phyloP scores from a whole-genome alignment of 2,797 vertebrate genomes.

The Sebastes iracundus region DNA sequence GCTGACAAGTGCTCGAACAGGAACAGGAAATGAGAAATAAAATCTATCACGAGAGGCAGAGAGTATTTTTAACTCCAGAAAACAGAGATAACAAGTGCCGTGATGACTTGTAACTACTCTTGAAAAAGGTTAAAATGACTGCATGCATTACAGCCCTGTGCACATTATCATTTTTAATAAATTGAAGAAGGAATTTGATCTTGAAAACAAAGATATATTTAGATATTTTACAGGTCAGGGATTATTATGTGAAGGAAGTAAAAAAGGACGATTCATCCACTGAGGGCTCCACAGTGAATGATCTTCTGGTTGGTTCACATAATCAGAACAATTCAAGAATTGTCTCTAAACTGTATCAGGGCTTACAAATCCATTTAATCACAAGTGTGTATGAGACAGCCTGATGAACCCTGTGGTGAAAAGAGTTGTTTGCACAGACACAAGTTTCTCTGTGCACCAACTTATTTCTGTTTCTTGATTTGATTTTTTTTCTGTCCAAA shows the following conservation, averaged over 20 bases:
- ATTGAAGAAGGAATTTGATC: not conserved
- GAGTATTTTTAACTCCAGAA: not conserved
- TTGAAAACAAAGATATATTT: not conserved
- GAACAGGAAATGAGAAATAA: constrained; percentile 29
- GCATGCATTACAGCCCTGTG: not conserved
- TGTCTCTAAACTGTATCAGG: not conserved
- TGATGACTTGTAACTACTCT: not conserved
- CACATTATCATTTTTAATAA: not conserved
- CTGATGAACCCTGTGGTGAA: not conserved
- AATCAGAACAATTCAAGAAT: not conserved
- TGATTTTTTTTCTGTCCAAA: too few relatives aligned
- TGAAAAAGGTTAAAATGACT: not conserved
- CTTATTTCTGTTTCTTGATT: not conserved
- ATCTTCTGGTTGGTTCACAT: not conserved
- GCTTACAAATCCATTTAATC: not conserved
- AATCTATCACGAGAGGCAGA: not conserved
- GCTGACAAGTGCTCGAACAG: not conserved
- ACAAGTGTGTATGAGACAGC: not conserved
- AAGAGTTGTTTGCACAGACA: not conserved
- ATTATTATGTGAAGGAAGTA: not conserved
- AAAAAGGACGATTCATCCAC: not conserved
- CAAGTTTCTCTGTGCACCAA: not conserved
- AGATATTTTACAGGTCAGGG: not conserved
- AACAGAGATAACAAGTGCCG: not conserved
- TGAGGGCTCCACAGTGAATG: not conserved